phyloP scores from a whole-genome alignment of 2,797 vertebrate genomes.

The Chaetodon trifasciatus region DNA sequence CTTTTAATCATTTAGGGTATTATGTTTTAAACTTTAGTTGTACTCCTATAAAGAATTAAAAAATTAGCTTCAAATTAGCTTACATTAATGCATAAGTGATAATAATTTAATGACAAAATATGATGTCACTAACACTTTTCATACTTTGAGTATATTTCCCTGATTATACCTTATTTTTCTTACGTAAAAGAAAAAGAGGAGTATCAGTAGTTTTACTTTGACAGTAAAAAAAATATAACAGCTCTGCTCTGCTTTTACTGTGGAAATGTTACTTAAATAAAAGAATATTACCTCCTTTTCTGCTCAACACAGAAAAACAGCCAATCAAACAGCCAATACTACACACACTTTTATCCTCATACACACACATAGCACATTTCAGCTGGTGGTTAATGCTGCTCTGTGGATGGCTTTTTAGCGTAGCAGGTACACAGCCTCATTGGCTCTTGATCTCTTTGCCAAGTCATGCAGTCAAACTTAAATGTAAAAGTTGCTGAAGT shows the following conservation, averaged over 20 bases:
- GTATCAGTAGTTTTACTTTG: not conserved
- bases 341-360: constrained; percentile 10
- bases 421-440: not conserved
- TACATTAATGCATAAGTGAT: not conserved
- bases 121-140: not conserved
- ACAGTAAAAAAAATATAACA: no score
- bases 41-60: no score
- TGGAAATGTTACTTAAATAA: no score
- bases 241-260: no score
- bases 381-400: constrained; percentile 14
- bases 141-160: no score
- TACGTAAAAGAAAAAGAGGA: no score
- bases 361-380: constrained; percentile 24
- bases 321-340: constrained; percentile 14
- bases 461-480: constrained; percentile 4
- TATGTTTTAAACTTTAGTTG: no score
- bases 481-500: constrained; percentile 4
- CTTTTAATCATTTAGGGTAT: no score
- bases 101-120: not conserved
- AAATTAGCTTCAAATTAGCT: not conserved
- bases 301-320: no score
- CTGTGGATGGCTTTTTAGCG: not conserved
- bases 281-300: no score
- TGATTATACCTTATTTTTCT: no score
- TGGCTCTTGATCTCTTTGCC: constrained; percentile 11